A percentile compares a stretch with the other conserved stretches of the same genome.
Conservation (phyloP, 2,113 vertebrate species). For the Donacobius atricapilla region DNA sequence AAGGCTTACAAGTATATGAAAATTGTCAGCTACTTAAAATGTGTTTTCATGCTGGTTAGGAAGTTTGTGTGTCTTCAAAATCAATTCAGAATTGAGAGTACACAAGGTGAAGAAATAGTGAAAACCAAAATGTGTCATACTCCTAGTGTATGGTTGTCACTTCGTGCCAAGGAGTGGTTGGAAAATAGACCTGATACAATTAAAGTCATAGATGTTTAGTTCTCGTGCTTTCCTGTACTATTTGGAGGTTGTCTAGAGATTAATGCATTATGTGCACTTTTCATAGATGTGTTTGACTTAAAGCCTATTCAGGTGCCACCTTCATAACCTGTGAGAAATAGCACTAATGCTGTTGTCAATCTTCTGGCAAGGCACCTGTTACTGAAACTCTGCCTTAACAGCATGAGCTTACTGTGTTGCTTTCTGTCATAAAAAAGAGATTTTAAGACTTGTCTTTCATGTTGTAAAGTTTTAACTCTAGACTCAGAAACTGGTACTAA, state of each 20-base stretch:
- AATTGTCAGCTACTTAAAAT: neutral
- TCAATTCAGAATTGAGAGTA: neutral
- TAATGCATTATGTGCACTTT: neutral
- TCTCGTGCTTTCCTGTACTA: neutral
- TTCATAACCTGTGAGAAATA: neutral
- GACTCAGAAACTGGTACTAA: neutral
- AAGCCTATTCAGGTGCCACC: neutral
- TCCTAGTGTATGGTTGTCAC: neutral
- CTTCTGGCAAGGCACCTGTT: neutral
- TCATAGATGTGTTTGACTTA: neutral
- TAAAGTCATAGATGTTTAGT: neutral
- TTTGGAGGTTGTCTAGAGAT: neutral
- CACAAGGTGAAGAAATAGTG: neutral
- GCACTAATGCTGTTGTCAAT: neutral
- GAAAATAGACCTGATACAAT: neutral
- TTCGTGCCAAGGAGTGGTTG: neutral
- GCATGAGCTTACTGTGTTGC: fast-evolving
- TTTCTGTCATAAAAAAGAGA: neutral
- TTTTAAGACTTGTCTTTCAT: neutral
- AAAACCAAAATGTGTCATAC: neutral
- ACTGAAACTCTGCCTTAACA: neutral
- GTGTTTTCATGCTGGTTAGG: neutral
- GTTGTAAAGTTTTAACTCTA: neutral
- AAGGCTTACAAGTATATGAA: neutral
- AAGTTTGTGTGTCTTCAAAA: neutral